Evolutionary conservation across 1,140 invertebrate genomes (phyloP).

Genomic region (Drosophila neocordata): DNA sequence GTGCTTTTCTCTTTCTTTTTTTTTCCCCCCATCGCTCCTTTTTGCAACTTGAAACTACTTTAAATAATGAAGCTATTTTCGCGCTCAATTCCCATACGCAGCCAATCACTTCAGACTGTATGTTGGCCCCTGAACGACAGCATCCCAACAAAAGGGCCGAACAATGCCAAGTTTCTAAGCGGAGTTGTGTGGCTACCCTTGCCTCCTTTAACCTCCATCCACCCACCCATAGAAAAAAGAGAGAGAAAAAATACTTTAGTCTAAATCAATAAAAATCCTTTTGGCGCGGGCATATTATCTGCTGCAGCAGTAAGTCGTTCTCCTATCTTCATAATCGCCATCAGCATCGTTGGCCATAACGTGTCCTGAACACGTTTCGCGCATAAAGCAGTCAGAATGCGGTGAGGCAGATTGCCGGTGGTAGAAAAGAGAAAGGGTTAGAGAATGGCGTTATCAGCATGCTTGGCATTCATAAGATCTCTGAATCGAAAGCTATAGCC

Average conservation of each 20-base stretch:
- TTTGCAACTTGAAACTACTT: constrained; percentile 54
- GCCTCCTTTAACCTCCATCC: neutral
- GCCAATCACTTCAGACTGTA: constrained; percentile 66
- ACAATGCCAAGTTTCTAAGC: constrained; percentile 34
- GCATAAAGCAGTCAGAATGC: constrained; percentile 36
- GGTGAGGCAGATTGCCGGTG: neutral
- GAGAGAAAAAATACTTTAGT: constrained; percentile 41
- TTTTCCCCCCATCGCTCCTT: constrained; percentile 25
- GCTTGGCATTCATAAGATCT: constrained; percentile 77
- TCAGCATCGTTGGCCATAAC: constrained; percentile 65
- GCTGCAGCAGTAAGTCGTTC: constrained; percentile 16
- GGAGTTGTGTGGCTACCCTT: constrained; percentile 11
- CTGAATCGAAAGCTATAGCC: constrained; percentile 62
- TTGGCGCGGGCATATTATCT: constrained; percentile 47
- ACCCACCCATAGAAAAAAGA: neutral
- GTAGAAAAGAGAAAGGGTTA: too few species aligned
- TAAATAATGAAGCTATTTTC: constrained; percentile 81
- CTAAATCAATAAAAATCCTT: constrained; percentile 54
- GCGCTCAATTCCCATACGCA: constrained; percentile 77
- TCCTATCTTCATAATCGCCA: constrained; percentile 73
- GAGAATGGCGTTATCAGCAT: constrained; percentile 66
- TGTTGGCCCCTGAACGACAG: constrained; percentile 6
- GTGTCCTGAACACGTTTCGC: constrained; percentile 68
- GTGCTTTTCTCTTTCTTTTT: constrained; percentile 33
- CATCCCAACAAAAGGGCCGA: constrained; percentile 47